These are phyloP conservation scores for Saimiri boliviensis DNA, from an alignment of 2,113 vertebrate species.

Conservation along the genomic window DNA sequence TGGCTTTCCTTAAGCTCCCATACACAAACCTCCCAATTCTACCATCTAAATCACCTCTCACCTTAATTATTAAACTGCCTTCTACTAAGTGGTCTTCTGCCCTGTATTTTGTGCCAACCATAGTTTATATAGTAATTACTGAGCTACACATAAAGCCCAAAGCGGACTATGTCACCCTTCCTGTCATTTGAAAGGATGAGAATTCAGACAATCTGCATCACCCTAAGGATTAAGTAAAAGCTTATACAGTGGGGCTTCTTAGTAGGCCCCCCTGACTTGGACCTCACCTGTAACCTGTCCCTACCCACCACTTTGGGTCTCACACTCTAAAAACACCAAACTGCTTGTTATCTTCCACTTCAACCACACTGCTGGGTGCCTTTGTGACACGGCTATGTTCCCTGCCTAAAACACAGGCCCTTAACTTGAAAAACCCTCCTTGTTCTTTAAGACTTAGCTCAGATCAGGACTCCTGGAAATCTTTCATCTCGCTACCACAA, in stretches of 20 bases:
- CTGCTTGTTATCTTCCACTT: not conserved
- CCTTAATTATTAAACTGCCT: not conserved
- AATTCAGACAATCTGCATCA: not conserved
- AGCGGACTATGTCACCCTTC: not conserved
- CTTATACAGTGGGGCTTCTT: not conserved
- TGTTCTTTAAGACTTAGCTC: not conserved
- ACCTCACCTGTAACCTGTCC: not conserved
- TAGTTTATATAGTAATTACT: not conserved
- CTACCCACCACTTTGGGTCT: not conserved
- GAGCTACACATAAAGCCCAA: not conserved
- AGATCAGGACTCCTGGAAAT: not conserved
- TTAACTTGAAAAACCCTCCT: not conserved
- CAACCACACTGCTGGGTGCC: not conserved
- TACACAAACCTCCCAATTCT: not conserved
- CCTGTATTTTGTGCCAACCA: not conserved
- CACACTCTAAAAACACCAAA: not conserved
- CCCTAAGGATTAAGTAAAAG: not conserved
- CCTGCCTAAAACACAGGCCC: not conserved
- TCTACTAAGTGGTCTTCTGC: not conserved
- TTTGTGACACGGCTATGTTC: not conserved
- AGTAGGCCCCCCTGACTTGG: not conserved
- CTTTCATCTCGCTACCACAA: not conserved
- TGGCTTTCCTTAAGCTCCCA: not conserved
- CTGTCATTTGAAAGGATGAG: not conserved
- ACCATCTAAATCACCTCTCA: not conserved